Conservation (phyloP, 1,140 invertebrate genomes). For the Aradophagus sp. region DNA sequence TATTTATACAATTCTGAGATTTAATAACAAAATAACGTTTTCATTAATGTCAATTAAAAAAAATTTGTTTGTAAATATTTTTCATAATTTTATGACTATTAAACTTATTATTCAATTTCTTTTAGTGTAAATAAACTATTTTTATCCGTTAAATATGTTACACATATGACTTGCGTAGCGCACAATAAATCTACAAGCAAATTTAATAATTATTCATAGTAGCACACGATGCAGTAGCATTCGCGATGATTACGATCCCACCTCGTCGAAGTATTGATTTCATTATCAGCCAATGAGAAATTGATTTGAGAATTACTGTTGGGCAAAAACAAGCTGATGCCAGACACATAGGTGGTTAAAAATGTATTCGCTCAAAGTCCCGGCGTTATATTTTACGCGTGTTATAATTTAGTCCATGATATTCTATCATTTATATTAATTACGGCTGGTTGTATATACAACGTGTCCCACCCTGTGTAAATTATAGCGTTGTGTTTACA, state of each 20-base stretch:
- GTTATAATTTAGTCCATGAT: constrained; percentile 39
- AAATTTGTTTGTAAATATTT: no score
- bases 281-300: constrained; percentile 40
- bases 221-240: constrained; percentile 19
- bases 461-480: constrained; percentile 60
- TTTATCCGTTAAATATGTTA: no score
- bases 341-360: constrained; percentile 12
- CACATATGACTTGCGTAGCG: no score
- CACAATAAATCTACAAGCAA: constrained; percentile 4
- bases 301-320: constrained; percentile 34
- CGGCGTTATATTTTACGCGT: constrained; percentile 7
- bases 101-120: no score
- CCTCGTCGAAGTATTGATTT: constrained; percentile 36
- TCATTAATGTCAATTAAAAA: no score
- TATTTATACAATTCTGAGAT: no score
- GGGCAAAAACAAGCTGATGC: constrained; percentile 27
- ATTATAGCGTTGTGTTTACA: constrained; percentile 67
- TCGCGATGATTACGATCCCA: constrained; percentile 26
- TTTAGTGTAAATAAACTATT: no score
- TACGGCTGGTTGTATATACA: constrained; percentile 61
- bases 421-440: constrained; percentile 74
- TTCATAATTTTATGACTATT: no score
- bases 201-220: constrained; percentile 19
- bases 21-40: no score
- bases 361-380: constrained; percentile 17